Evolutionary conservation across 1,140 invertebrate species (phyloP), one percentile per base, ranked within the genome.

Genomic region (Drosophila yakuba): DNA sequence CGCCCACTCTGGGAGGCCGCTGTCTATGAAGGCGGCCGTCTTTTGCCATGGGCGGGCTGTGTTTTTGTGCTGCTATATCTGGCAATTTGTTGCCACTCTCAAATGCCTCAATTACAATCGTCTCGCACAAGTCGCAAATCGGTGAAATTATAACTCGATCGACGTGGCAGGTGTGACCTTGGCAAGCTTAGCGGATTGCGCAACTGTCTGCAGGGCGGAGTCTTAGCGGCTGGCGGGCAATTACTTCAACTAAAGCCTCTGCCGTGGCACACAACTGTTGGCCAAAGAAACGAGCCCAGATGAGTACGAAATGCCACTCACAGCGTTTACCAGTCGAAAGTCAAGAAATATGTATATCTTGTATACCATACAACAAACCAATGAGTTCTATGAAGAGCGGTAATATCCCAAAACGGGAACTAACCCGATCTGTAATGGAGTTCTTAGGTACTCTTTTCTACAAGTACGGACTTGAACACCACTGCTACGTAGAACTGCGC

Each of bases 201-300:
- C 72, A 76, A 76, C 55, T 12, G 36, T 39, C 38, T 41, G n/a
- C 7, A 32, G 7, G 45, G n/a, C 4, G 10, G 93, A 6, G 43
- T 58, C 36, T 54, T 50, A 23, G 28, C 95, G 94, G 0, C 48
- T 67, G 58, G 20, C 63, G 51, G 62, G 32, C 51, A 61, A 76
- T 76, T 77, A 77, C 73, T 69, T 77, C 62, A 61, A 61, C 73
- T 77, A 44, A 69, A 20, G 67, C 62, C 50, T 44, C 11, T n/a
- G 20, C 17, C 44, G 36, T 45, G 55, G 69, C 57, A 63, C 52
- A 73, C 57, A 32, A 39, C 35, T 15, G n/a, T 20, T 23, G 44
- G 14, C 17, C 15, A 51, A 52, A 32, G 36, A 57, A 57, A 35
- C n/a, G 41, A 5, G 38, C 20, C 15, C 28, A 43, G 54, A 55